Percentiles rank a stretch among this genome's conserved stretches.
These are phyloP conservation scores for Poecilus cupreus DNA, from an alignment of 2,888 invertebrate species.

Conservation along the genomic window DNA sequence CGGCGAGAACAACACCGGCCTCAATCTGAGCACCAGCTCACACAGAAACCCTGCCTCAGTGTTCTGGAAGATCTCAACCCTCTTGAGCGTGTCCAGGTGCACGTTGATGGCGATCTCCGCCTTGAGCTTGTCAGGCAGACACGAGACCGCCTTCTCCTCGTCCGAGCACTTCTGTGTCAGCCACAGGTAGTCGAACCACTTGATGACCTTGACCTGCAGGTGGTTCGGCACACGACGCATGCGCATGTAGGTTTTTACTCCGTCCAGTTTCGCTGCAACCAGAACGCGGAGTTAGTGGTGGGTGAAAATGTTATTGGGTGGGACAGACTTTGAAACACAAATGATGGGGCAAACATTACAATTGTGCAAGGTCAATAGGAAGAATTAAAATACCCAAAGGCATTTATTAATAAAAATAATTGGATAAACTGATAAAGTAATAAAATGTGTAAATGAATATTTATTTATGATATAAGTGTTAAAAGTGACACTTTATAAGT, in stretches of 20 bases:
- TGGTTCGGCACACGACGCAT: conserved; percentile 96
- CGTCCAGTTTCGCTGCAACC: conserved; percentile 95
- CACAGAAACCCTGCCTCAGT: conserved; percentile 99
- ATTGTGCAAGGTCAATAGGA: too few species aligned
- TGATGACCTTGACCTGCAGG: conserved; percentile 97
- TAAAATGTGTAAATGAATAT: too few species aligned
- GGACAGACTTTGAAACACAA: background rate
- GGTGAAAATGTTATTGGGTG: background rate
- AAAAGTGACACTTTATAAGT: too few species aligned
- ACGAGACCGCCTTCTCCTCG: conserved; percentile 96
- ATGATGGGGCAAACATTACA: too few species aligned
- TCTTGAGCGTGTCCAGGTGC: conserved; percentile 96
- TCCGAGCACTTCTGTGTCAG: conserved; percentile 98
- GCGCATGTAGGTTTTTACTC: conserved; percentile 98
- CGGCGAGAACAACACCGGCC: conserved; percentile 97
- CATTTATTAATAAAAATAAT: too few species aligned
- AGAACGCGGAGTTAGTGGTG: conserved; percentile 45
- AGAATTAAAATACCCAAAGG: too few species aligned
- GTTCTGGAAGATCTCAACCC: conserved; percentile 99
- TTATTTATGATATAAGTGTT: too few species aligned
- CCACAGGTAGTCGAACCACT: conserved; percentile 99
- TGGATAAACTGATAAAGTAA: too few species aligned
- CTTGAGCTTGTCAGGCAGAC: conserved; percentile 97
- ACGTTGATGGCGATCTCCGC: conserved; percentile 99
- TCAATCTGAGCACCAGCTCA: conserved; percentile 93